phyloP scores from a whole-genome alignment of 2,888 invertebrate species.

The Acheta domesticus region DNA sequence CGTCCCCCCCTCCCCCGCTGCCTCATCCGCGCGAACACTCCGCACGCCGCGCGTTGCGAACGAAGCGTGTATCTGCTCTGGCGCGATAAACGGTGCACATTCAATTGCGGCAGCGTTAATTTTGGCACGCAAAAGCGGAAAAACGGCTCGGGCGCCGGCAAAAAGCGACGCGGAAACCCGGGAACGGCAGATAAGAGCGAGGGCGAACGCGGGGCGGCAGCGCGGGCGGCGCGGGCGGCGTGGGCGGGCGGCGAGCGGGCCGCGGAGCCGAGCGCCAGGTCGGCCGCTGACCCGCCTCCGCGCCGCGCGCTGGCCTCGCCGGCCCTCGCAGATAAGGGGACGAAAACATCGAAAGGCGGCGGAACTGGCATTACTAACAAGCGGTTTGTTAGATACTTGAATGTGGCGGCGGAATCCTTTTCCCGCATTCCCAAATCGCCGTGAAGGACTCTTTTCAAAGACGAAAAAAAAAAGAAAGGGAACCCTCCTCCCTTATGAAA shows the following conservation, averaged over 20 bases:
- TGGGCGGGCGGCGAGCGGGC: background rate
- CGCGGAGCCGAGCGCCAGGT: background rate
- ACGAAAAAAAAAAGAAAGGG: background rate
- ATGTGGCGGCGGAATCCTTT: background rate
- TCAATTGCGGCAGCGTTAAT: background rate
- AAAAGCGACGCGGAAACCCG: constrained; percentile 7
- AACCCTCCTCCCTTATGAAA: too few species aligned
- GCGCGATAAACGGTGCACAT: constrained; percentile 18
- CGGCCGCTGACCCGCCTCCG: background rate
- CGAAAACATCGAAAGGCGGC: constrained; percentile 3
- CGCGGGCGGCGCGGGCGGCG: background rate
- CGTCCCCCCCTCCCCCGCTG: background rate
- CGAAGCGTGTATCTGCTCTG: background rate
- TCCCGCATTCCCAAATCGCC: background rate
- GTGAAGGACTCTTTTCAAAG: constrained; percentile 3
- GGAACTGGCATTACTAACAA: background rate
- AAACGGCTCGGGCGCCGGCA: background rate
- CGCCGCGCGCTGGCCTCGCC: background rate
- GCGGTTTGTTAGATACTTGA: background rate
- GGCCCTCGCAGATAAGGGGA: background rate
- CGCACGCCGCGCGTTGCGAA: background rate
- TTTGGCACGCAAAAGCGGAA: constrained; percentile 9
- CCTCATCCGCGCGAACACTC: background rate
- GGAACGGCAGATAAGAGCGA: constrained; percentile 1
- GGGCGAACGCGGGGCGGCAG: background rate